Base-by-base conservation (phyloP, 2,888 invertebrate species). In the Drosophila flavopinicola region DNA sequence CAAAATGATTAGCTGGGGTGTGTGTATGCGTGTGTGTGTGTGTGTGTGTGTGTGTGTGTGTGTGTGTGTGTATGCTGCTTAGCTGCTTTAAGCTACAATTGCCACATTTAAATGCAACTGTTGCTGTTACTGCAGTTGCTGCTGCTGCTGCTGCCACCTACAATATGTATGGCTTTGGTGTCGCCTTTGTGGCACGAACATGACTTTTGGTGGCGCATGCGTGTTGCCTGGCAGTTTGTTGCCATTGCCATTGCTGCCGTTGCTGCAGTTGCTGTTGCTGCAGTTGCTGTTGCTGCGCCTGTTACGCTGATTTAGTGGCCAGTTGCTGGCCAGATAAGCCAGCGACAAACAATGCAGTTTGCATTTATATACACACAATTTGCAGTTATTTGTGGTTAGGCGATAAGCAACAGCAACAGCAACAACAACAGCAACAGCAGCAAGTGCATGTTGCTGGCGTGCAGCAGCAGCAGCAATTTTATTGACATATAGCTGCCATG, bases 181-280 rank as follows among this genome's bases (percentile, higher is more conserved):
- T 80, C 80, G 84, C 80, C 67, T 75, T 72, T 82, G 85, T 85
- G 85, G 85, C 82, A 85, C 76, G 85, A 85, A 85, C 85, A 85
- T 83, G 85, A 83, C 85, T 85, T 85, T 83, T 78, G 85, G 80
- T 75, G 72, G 85, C 83, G 85, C 86, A 85, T 86, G 85, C 85
- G 85, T 85, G 85, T 75, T 83, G 79, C 72, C 71, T 78, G 86
- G 85, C 85, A 78, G 83, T 85, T 85, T 86, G 78, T 65, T 75
- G 75, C 75, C 66, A 54, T 51, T 74, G 74, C 73, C 33, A 60
- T 37, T 51, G 73, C 41, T 58, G 78, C 38, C 67, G 70, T 39
- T 38, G 54, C 3, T 52, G 65, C 23, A 42, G 42, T 29, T 49
- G 44, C 11, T 54, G 56, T 9, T 51, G 59, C 6, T 24, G 53